These are phyloP conservation scores for Drosophila mercatorum DNA, from an alignment of 2,888 invertebrate genomes.

Conservation along the genomic window DNA sequence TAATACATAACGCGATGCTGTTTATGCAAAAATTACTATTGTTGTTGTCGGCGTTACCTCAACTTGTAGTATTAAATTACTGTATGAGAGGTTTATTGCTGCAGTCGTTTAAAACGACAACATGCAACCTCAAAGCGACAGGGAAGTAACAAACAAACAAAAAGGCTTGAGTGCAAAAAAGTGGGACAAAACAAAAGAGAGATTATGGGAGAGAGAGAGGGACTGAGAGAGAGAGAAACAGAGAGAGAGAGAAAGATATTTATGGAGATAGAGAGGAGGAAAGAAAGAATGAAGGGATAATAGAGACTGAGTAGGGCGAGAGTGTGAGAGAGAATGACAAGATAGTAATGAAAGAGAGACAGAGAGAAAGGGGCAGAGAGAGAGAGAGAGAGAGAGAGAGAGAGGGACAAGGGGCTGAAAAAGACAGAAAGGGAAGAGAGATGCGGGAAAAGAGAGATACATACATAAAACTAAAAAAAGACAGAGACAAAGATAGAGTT, in stretches of 20 bases:
- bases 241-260: neutral
- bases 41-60: slow-evolving; percentile 26
- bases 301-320: neutral
- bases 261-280: too few relatives aligned
- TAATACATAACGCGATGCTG: slow-evolving; percentile 1
- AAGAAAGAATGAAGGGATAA: neutral
- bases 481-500: too few relatives aligned
- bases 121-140: slow-evolving; percentile 9
- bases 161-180: neutral
- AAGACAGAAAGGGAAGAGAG: too few relatives aligned
- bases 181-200: too few relatives aligned
- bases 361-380: too few relatives aligned
- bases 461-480: too few relatives aligned
- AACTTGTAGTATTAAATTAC: slow-evolving; percentile 10
- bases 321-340: neutral
- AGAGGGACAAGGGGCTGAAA: too few relatives aligned
- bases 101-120: slow-evolving; percentile 56
- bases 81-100: slow-evolving; percentile 37
- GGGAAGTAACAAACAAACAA: neutral
- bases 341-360: too few relatives aligned
- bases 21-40: slow-evolving; percentile 46
- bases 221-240: neutral
- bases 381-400: too few relatives aligned
- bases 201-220: neutral
- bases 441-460: too few relatives aligned